Conservation (phyloP, 2,113 vertebrate genomes). For the Pimephales promelas region DNA sequence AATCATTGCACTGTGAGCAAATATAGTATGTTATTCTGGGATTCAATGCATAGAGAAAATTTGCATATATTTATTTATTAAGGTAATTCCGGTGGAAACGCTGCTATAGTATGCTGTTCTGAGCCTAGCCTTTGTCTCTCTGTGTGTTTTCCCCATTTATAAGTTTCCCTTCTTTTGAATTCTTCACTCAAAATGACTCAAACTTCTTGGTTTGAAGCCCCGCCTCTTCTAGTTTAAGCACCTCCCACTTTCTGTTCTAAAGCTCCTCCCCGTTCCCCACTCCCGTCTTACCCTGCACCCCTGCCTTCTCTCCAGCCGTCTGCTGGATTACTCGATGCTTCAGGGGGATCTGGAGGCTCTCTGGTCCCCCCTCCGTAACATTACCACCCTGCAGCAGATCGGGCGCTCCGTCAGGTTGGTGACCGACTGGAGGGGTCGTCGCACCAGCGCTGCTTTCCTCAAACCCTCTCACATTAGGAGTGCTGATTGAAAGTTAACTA, state of each 20-base stretch:
- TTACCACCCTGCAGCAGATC: constrained; percentile 78
- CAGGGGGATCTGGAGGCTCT: constrained; percentile 79
- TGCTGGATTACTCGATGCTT: constrained; percentile 75
- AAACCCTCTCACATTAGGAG: constrained; percentile 45
- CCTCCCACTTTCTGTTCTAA: not conserved
- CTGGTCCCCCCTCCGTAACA: constrained; percentile 81
- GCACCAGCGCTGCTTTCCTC: constrained; percentile 31
- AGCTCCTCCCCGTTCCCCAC: constrained; percentile 6
- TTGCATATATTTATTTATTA: not conserved
- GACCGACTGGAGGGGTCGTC: constrained; percentile 31
- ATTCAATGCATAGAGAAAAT: not conserved
- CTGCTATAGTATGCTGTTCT: not conserved
- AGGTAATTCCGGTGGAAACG: too few relatives aligned
- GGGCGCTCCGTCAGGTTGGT: constrained; percentile 77
- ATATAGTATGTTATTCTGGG: not conserved
- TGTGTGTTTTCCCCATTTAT: not conserved
- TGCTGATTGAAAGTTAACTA: constrained; percentile 11
- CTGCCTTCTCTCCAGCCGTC: constrained; percentile 70
- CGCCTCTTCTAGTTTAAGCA: not conserved
- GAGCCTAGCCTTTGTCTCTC: not conserved
- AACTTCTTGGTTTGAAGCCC: not conserved
- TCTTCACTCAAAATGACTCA: not conserved
- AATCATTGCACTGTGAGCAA: not conserved
- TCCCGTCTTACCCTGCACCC: constrained; percentile 55
- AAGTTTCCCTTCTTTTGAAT: not conserved